Percentiles rank a stretch among this genome's conserved stretches.
Evolutionary conservation across 2,113 vertebrate species (phyloP).

Genomic region (Perccottus glenii): DNA sequence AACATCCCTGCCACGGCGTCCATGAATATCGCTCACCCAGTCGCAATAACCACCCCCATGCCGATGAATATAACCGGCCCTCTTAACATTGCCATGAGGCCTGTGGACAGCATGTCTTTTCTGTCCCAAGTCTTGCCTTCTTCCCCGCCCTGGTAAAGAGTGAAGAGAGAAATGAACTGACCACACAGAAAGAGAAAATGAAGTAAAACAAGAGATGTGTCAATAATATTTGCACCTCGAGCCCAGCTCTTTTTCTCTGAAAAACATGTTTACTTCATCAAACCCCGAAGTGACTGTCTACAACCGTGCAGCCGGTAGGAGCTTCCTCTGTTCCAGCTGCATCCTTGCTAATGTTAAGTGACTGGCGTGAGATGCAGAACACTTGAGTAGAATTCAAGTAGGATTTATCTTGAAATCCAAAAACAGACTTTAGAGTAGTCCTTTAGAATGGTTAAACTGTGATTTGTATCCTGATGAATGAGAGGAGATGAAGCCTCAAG

Average conservation of each 20-base stretch:
- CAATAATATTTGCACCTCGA: slow-evolving; percentile 48
- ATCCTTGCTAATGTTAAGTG: slow-evolving; percentile 48
- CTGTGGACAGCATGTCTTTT: slow-evolving; percentile 98
- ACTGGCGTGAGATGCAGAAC: slow-evolving; percentile 49
- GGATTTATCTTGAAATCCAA: slow-evolving; percentile 64
- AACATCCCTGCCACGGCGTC: slow-evolving; percentile 87
- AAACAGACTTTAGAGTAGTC: slow-evolving; percentile 65
- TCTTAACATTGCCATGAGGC: slow-evolving; percentile 96
- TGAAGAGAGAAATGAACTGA: slow-evolving; percentile 21
- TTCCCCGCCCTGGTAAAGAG: slow-evolving; percentile 91
- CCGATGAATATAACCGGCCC: slow-evolving; percentile 94
- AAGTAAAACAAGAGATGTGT: slow-evolving; percentile 54
- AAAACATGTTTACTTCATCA: slow-evolving; percentile 37
- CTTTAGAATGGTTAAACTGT: slow-evolving; percentile 70
- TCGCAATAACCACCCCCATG: slow-evolving; percentile 95
- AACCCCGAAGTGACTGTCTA: slow-evolving; percentile 52
- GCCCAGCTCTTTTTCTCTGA: slow-evolving; percentile 22
- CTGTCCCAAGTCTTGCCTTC: slow-evolving; percentile 97
- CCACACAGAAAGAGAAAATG: slow-evolving; percentile 61
- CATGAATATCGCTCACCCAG: slow-evolving; percentile 96
- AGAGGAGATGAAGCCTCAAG: slow-evolving; percentile 40
- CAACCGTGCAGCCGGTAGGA: slow-evolving; percentile 43
- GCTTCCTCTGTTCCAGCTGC: slow-evolving; percentile 36
- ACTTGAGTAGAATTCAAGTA: slow-evolving; percentile 63
- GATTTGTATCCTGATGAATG: slow-evolving; percentile 56